Conservation (phyloP, 2,888 invertebrate species). For the Ferdinandea cuprea region DNA sequence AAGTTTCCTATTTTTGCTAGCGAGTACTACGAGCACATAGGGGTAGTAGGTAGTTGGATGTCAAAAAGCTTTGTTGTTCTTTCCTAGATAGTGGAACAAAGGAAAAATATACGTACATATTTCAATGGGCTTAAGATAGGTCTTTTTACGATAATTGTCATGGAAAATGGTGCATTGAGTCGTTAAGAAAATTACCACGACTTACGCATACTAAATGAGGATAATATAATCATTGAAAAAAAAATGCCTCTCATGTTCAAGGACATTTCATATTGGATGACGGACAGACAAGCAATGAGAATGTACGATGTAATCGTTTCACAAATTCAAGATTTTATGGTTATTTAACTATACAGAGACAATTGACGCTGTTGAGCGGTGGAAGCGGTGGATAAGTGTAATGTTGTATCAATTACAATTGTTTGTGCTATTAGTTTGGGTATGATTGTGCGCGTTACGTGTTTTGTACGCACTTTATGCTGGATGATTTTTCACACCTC, state of each 20-base stretch:
- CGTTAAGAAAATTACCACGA: slow-evolving; percentile 35
- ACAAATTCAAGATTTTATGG: slow-evolving; percentile 9
- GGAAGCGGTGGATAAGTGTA: slow-evolving; percentile 1
- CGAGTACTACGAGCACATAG: neutral
- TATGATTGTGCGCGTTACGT: too few species aligned
- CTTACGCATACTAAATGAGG: slow-evolving; percentile 2
- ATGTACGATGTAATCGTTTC: neutral
- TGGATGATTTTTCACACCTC: too few species aligned
- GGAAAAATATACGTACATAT: neutral
- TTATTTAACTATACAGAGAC: neutral
- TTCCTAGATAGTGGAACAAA: slow-evolving; percentile 1
- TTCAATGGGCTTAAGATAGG: neutral
- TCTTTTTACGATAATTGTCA: slow-evolving; percentile 33
- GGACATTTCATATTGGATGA: neutral
- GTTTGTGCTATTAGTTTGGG: too few species aligned
- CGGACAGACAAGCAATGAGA: neutral
- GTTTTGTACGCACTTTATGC: too few species aligned
- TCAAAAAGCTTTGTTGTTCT: neutral
- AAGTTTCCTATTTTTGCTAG: slow-evolving; percentile 6
- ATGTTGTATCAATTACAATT: too few species aligned
- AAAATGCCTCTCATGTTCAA: neutral
- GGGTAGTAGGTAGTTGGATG: neutral
- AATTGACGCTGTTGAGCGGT: neutral
- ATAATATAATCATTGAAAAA: neutral
- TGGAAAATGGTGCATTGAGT: slow-evolving; percentile 40